Base-by-base conservation (phyloP, 2,888 invertebrate species). In the Gari tellinella region DNA sequence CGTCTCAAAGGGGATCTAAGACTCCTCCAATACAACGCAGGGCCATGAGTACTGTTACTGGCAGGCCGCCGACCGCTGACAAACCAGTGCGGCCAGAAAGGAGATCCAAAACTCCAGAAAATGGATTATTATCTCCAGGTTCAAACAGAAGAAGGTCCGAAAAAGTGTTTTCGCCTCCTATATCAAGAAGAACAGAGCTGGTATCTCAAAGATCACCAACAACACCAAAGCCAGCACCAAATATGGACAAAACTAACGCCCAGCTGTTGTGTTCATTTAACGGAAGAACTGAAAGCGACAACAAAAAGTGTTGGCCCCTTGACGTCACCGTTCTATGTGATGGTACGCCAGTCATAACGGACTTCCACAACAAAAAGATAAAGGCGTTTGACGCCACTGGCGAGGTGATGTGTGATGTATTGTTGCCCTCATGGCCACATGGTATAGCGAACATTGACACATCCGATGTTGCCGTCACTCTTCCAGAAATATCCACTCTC, bases 321-420 rank as follows among this genome's bases (percentile, higher is more conserved):
- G 84, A 84, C 46, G 82, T 84, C 7, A 78, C 84, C 21, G 82
- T 84, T 23, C 62, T 84, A 8, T 82, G 82, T 58, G 84, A 84
- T 48, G 84, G 84, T 0, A 84, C 84, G 10, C 84, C 84, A 0
- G 82, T 84, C 0, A 81, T 84, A 25, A 84, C 84, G 14, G 84
- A 84, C 62, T 84, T 84, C 53, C 84, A 84, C 48, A 84, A 84
- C 52, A 84, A 84, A 53, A 84, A 84, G 55, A 76, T 84, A 17
- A 84, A 84, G 61, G 84, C 84, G 2, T 84, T 84, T 68, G 82
- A 82, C 58, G 82, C 82, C 0, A 73, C 73, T 0, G 84, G 84
- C n/a, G 53, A 63, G 26, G 82, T 82, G 4, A 80, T 84, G 77
- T 80, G 80, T 45, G 81, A 84, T 49, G 81, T 81, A 26, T 41